These are phyloP conservation scores for Panthera leo DNA, from an alignment of 2,113 vertebrate species.

Conservation along the genomic window DNA sequence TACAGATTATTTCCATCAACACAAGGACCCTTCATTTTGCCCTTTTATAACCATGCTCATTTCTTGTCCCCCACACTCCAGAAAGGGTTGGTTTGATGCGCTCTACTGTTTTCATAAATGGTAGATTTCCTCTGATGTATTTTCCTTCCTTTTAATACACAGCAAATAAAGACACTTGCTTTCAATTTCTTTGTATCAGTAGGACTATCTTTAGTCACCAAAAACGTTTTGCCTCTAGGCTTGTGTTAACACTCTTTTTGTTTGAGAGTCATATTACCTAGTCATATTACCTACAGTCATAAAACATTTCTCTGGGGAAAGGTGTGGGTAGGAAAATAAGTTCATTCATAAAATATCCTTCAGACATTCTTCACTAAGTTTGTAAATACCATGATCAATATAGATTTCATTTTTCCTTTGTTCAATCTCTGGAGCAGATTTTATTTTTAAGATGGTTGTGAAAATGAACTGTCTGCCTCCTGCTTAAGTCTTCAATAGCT, in stretches of 20 bases:
- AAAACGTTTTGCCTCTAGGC: not conserved
- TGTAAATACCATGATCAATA: not conserved
- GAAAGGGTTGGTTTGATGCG: not conserved
- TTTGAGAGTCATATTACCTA: not conserved
- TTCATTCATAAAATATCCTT: conserved; percentile 26
- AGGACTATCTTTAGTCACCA: not conserved
- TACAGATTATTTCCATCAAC: not conserved
- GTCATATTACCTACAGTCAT: not conserved
- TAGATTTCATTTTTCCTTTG: not conserved
- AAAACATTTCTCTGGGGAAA: not conserved
- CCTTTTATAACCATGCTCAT: not conserved
- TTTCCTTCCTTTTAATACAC: not conserved
- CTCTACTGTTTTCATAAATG: not conserved
- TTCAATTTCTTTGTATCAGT: not conserved
- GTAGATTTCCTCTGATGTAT: not conserved
- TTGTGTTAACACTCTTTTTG: not conserved
- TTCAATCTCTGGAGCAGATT: not conserved
- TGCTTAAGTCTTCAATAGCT: not conserved
- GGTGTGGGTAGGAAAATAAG: not conserved
- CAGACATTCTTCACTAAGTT: not conserved
- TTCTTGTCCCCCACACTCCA: not conserved
- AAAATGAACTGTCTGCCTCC: not conserved
- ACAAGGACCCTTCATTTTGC: not conserved
- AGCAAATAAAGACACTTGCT: not conserved
- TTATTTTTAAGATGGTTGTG: not conserved